phyloP scores from a whole-genome alignment of 2,888 invertebrate species.

The Catocala nupta region DNA sequence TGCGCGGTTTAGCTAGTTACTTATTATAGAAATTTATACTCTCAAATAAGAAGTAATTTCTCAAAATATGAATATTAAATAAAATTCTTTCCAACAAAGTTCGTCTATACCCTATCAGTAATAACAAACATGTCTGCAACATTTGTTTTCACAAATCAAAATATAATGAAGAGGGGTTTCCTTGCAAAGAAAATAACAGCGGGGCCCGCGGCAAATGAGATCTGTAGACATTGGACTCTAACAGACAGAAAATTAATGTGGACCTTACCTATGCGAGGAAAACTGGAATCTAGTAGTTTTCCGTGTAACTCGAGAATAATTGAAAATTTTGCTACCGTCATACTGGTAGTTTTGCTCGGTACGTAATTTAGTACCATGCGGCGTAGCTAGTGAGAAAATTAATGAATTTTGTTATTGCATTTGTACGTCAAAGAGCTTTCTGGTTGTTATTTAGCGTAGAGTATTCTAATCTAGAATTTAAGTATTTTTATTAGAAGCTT shows the following conservation, averaged over 20 bases:
- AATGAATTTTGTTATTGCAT: constrained; percentile 22
- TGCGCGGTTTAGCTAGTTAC: too few relatives aligned
- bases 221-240: constrained; percentile 60
- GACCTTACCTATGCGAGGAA: constrained; percentile 28
- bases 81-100: constrained; percentile 23
- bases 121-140: constrained; percentile 67
- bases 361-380: constrained; percentile 6
- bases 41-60: too few relatives aligned
- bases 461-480: not conserved
- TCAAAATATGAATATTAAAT: not conserved
- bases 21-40: too few relatives aligned
- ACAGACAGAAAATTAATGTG: constrained; percentile 59
- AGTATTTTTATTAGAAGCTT: not conserved
- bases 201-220: constrained; percentile 63
- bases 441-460: not conserved
- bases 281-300: constrained; percentile 16
- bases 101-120: constrained; percentile 37
- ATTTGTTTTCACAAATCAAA: constrained; percentile 71
- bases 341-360: not conserved
- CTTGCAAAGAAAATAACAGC: constrained; percentile 61
- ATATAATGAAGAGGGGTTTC: constrained; percentile 63
- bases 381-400: constrained; percentile 8
- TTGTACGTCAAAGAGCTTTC: constrained; percentile 8
- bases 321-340: constrained; percentile 23
- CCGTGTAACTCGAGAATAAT: constrained; percentile 26